Conservation (phyloP, 2,113 vertebrate genomes). For the Craseonycteris thonglongyai region DNA sequence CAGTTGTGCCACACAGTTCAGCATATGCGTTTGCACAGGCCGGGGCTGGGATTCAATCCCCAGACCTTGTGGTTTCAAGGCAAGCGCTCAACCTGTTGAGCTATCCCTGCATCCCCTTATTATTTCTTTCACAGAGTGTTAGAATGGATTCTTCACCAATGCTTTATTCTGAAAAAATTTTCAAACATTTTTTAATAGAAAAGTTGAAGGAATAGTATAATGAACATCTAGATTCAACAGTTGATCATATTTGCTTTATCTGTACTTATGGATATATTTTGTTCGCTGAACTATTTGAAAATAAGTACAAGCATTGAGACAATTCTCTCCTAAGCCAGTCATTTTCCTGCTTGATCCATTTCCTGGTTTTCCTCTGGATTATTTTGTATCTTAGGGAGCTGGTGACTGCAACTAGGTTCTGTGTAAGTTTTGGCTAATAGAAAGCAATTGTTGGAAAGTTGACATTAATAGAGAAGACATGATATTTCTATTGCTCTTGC, state of each 20-base stretch:
- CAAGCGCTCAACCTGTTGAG: too few relatives aligned
- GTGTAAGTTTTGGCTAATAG: not conserved
- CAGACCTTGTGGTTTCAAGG: too few relatives aligned
- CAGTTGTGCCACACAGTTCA: too few relatives aligned
- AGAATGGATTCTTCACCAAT: not conserved
- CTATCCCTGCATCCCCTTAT: too few relatives aligned
- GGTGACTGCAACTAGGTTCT: not conserved
- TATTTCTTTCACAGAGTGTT: not conserved
- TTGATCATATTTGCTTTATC: not conserved
- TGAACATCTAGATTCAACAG: not conserved
- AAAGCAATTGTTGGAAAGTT: not conserved
- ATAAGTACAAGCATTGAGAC: not conserved
- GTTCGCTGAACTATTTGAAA: not conserved
- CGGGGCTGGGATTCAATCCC: too few relatives aligned
- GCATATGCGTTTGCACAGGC: too few relatives aligned
- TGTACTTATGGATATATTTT: not conserved
- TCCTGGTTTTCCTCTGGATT: not conserved
- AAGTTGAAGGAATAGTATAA: not conserved
- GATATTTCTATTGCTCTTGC: not conserved
- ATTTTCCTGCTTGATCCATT: not conserved
- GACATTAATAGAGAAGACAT: not conserved
- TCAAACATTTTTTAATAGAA: not conserved
- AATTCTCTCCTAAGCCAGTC: not conserved
- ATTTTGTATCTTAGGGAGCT: not conserved
- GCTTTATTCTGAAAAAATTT: not conserved